phyloP scores from a whole-genome alignment of 2,888 invertebrate genomes.

The Drosophila neotestacea region DNA sequence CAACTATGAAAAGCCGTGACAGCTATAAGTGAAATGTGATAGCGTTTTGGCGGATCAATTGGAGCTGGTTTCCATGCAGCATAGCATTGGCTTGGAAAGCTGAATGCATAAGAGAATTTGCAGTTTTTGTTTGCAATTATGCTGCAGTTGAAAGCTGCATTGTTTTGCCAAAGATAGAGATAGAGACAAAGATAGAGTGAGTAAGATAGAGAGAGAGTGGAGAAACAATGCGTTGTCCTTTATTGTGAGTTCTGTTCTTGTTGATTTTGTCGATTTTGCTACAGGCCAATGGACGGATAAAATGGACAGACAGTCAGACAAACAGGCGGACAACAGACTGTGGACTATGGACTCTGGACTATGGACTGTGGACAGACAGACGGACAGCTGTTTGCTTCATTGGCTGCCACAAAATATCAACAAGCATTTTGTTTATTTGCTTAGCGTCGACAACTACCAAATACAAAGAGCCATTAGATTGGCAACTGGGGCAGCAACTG shows the following conservation, averaged over 20 bases:
- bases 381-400: constrained; percentile 79
- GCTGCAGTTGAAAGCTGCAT: constrained; percentile 61
- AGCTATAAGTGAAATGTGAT: constrained; percentile 50
- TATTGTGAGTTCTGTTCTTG: constrained; percentile 47
- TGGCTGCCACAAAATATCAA: constrained; percentile 82
- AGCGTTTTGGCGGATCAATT: constrained; percentile 20
- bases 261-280: constrained; percentile 78
- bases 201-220: background rate
- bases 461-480: constrained; percentile 68
- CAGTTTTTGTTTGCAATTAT: constrained; percentile 72
- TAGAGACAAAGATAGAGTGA: background rate
- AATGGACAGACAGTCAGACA: background rate
- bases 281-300: constrained; percentile 58
- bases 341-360: background rate
- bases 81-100: background rate
- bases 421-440: constrained; percentile 81
- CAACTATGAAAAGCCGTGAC: constrained; percentile 20
- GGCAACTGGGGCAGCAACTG: constrained; percentile 1
- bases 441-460: constrained; percentile 67
- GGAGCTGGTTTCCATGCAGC: background rate
- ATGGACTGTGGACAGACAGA: constrained; percentile 16
- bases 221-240: constrained; percentile 22
- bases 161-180: constrained; percentile 27
- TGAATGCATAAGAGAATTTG: constrained; percentile 44
- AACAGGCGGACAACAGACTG: constrained; percentile 33